Evolutionary conservation across 2,888 invertebrate genomes (phyloP).

Genomic region (Dione juno): DNA sequence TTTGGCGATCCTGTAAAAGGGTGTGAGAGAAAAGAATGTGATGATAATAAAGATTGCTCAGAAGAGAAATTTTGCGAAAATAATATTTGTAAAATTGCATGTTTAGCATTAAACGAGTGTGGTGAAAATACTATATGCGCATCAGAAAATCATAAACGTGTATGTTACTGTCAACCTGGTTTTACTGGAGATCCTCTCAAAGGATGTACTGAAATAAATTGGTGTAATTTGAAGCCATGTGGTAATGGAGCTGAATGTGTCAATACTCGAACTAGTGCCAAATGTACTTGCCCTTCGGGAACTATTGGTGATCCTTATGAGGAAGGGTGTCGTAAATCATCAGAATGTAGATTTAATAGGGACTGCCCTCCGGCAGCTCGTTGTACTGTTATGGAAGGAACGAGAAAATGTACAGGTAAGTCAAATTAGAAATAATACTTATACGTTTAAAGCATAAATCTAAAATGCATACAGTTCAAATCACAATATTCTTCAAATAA

Average conservation of each 20-base stretch:
- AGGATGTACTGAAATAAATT: conserved; percentile 90
- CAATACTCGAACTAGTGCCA: conserved; percentile 90
- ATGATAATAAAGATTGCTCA: conserved; percentile 87
- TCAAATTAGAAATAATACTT: conserved; percentile 28
- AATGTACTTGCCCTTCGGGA: conserved; percentile 90
- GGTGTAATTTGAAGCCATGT: conserved; percentile 90
- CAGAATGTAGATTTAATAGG: conserved; percentile 89
- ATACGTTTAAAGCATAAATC: not conserved
- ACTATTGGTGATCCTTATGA: conserved; percentile 93
- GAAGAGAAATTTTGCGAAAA: conserved; percentile 92
- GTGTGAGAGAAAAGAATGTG: conserved; percentile 92
- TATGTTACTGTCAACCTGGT: conserved; percentile 92
- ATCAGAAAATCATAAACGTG: conserved; percentile 90
- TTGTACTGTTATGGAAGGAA: conserved; percentile 88
- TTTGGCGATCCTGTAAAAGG: conserved; percentile 92
- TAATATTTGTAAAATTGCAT: conserved; percentile 93
- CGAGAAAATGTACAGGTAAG: conserved; percentile 89
- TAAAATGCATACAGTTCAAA: not conserved
- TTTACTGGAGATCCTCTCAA: conserved; percentile 90
- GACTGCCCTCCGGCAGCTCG: conserved; percentile 92
- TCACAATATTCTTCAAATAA: not conserved
- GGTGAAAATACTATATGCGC: conserved; percentile 93
- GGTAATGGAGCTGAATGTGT: conserved; percentile 91
- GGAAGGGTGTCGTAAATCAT: conserved; percentile 91
- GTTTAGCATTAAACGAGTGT: conserved; percentile 91